Evolutionary conservation across 2,113 vertebrate species (phyloP), one percentile per base, ranked within the genome.

Genomic region (Solenodon paradoxus): DNA sequence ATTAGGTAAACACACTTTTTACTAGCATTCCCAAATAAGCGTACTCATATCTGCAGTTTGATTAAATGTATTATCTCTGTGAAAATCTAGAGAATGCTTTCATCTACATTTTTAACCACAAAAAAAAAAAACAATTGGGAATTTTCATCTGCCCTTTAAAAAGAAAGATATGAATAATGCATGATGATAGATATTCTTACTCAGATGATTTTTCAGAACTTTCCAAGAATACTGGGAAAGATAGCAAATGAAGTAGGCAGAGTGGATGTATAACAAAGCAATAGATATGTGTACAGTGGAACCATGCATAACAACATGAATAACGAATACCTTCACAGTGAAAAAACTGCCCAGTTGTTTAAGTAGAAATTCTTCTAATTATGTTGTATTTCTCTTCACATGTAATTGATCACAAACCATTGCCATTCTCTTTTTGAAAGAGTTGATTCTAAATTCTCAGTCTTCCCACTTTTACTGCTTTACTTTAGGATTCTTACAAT

Each of bases 191-290:
- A 30, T 55, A 38, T 16, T 57, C 55, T 80, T 86, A 24, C 7
- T 11, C 28, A 24, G 45, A 63, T 49, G 22, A 59, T 64, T 90
- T 57, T 95, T 55, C 90, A 90, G 32, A 90, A 87, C 49, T 9
- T 7, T 32, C 20, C 28, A 74, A n/a, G 55, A 61, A 19, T 49
- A 38, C 26, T 38, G 35, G 45, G n/a, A 61, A 80, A 68, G 40
- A 42, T 30, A 51, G 30, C 7, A 28, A 80, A 80, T 26, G 11
- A 53, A 78, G 6, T 30, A 30, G 55, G 45, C 20, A 69, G 26
- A 42, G 51, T 1, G 28, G 9, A 13, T 32, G 32, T 38, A 20
- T 53, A 3, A 8, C 24, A 22, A 20, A 53, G 49, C 45, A 40
- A 1, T 42, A n/a, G n/a, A n/a, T n/a, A n/a, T n/a, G 2, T 24